Evolutionary conservation across 2,113 vertebrate genomes (phyloP), one percentile per base, ranked within the genome.

Genomic region (Maccullochella peelii): DNA sequence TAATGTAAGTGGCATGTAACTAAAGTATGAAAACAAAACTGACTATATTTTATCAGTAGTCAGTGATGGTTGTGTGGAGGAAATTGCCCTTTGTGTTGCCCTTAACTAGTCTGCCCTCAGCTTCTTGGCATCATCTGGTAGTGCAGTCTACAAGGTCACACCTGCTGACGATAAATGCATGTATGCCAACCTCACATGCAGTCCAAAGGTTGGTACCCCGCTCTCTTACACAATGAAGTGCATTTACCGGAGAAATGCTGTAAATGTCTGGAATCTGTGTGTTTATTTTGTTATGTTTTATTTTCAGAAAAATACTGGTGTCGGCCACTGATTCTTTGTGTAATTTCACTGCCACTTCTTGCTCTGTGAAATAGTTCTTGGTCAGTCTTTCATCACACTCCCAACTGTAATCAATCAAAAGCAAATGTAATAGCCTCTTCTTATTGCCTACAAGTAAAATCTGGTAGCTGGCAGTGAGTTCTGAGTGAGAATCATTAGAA

Each of bases 101-200:
- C 93, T 95, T 94, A 90, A 94, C 88, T 40, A 11, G 7, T 61
- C 65, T 76, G 3, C 16, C 38, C 77, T 69, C 86, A 99, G 98
- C 82, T 98, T 97, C 85, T 94, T 99, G 92, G 96, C 97, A 38
- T 99, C 98, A 5, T 98, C 98, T 62, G 98, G 98, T 20, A 92
- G 96, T 44, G 95, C 98, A 9, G 86, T 99, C 27, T 99, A 99
- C 92, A 98, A 97, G 96, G 95, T 99, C 71, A 94, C 96, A 89
- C 94, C 96, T 30, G 88, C 95, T 86, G 93, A 96, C 23, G 94
- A 95, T 9, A 86, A 92, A 49, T 99, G 98, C 94, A 91, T 95
- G 82, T 96, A 98, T 90, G 95, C 95, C 88, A 98, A 97, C 91
- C 82, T 94, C 90, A 97, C 96, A 40, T 99, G 98, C 93, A 90